Evolutionary conservation across 2,888 invertebrate genomes (phyloP), one percentile per base, ranked within the genome.

Genomic region (Parascotia fuliginaria): DNA sequence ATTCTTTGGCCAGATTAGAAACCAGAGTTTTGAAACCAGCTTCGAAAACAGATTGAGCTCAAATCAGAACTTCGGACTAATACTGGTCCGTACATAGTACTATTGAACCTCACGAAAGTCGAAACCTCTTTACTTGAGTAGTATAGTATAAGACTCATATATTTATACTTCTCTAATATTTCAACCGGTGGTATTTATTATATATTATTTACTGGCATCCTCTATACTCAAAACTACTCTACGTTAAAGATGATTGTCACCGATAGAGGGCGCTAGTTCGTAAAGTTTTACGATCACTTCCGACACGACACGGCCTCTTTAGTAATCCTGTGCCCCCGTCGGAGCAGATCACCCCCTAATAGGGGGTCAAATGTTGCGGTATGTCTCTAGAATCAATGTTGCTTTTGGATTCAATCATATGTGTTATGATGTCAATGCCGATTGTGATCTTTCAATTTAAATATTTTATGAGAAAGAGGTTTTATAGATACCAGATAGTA

Each of bases 241-340:
- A 51, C 57, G 24, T 33, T 28, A 55, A 70, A 80, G 79, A 88
- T 87, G 87, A 90, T 89, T 87, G 89, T 87, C 85, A 81, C 85
- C 81, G 88, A 90, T 91, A 89, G 82, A 87, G 88, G 88, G 87
- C 87, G 86, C 72, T 77, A 88, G 88, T 89, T 87, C 89, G 87
- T 90, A 90, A 91, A 91, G 77, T 89, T 90, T 91, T 91, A 91
- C 87, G 89, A 90, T 69, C 65, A 75, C 83, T 83, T 87, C 87
- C 87, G 84, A 85, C 84, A 82, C 83, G 82, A 78, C 72, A 55
- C 58, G 48, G 60, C 65, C 62, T 60, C 57, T 69, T 56, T 62
- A 59, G 58, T 63, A 61, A 65, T 64, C 59, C 59, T 58, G 57
- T 57, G 16, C 24, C 42, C 44, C 38, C 36, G 11, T 22, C 13